A percentile compares a stretch with the other conserved stretches of the same genome.
These are phyloP conservation scores for Zingel zingel DNA, from an alignment of 2,113 vertebrate species.

Conservation along the genomic window DNA sequence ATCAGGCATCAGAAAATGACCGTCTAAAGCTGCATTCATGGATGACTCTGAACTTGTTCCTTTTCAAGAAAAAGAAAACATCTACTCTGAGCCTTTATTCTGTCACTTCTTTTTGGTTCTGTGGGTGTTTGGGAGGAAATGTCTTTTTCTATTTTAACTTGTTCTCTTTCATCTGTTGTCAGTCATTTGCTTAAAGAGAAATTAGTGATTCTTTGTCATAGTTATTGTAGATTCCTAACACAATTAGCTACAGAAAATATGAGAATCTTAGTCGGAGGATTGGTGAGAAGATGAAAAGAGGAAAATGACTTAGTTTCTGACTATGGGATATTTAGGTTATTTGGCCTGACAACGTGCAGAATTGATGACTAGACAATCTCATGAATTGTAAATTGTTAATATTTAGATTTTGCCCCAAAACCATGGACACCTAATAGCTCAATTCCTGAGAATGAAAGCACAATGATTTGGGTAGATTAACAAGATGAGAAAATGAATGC, in stretches of 20 bases:
- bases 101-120: constrained; percentile 37
- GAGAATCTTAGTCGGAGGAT: neutral
- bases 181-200: constrained; percentile 6
- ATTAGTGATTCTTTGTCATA: neutral
- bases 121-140: constrained; percentile 52
- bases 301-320: neutral
- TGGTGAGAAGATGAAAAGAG: neutral
- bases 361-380: neutral
- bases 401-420: constrained; percentile 4
- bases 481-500: neutral
- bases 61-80: constrained; percentile 23
- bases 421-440: neutral
- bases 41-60: constrained; percentile 14
- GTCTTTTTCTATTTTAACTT: constrained; percentile 3
- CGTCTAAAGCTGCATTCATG: constrained; percentile 54
- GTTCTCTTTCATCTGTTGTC: constrained; percentile 47
- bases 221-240: neutral
- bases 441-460: neutral
- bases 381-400: neutral
- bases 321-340: neutral
- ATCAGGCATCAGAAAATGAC: constrained; percentile 31
- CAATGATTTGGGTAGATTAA: neutral
- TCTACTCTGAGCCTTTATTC: constrained; percentile 43
- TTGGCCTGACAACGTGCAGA: neutral
- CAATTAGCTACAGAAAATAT: neutral